These are phyloP conservation scores for Punctoribates punctum DNA, from an alignment of 2,888 invertebrate genomes.

Conservation along the genomic window DNA sequence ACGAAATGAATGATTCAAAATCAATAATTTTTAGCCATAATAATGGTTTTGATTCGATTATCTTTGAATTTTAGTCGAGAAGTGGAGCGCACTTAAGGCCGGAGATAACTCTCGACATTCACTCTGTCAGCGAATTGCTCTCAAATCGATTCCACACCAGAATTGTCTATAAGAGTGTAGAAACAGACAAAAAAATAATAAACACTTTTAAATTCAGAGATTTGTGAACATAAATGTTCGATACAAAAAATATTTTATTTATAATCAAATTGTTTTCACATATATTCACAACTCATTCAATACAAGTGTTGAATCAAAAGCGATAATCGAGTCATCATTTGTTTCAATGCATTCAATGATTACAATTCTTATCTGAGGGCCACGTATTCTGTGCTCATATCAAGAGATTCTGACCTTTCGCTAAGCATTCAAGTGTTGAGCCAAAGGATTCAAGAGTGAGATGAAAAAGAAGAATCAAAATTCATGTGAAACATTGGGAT, in stretches of 20 bases:
- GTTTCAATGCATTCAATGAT: slow-evolving; percentile 10
- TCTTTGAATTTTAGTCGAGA: neutral
- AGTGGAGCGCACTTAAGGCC: neutral
- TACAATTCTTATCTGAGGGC: slow-evolving; percentile 28
- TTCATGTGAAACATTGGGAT: slow-evolving; percentile 11
- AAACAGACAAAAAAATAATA: too few species aligned
- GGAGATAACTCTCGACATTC: neutral
- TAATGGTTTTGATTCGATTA: neutral
- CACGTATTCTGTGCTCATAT: slow-evolving; percentile 10
- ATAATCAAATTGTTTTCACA: neutral
- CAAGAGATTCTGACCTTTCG: slow-evolving; percentile 3
- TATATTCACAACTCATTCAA: neutral
- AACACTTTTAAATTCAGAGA: neutral
- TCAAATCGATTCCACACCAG: neutral
- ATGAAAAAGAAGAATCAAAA: neutral
- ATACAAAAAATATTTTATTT: neutral
- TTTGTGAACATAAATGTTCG: neutral
- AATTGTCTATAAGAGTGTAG: too few species aligned
- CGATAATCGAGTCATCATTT: neutral
- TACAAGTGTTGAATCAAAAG: neutral
- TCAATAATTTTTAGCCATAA: slow-evolving; percentile 3
- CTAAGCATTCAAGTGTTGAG: neutral
- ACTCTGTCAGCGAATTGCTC: neutral
- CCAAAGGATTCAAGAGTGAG: neutral
- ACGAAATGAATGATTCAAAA: neutral